Evolutionary conservation across 2,797 vertebrate genomes (phyloP), one percentile per base, ranked within the genome.

Genomic region (Amphiprion clarkii): DNA sequence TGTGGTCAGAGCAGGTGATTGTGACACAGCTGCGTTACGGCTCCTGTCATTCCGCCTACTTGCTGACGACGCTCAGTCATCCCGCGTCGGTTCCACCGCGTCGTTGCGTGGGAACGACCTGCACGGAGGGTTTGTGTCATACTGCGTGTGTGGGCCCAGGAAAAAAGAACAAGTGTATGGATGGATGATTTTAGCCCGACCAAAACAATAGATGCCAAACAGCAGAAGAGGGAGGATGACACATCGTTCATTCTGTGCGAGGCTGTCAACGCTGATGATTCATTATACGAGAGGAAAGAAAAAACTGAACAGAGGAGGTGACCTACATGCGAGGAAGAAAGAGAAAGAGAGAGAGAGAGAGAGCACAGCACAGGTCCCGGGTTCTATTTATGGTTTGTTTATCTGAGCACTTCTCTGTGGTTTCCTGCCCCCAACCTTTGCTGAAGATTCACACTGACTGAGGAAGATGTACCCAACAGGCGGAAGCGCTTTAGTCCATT

Each of bases 301-400:
- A 3, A 64, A 75, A 67, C 40, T 14, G 75, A 83, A 81, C 76
- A 87, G 88, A 88, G 82, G 89, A 89, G 88, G 84, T 91, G 92
- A 90, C 88, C 88, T 89, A 92, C 74, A 90, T 91, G 71, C 3
- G 75, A 83, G 64, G n/a, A 81, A 73, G 65, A 13, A 75, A 70
- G 71, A 25, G 36, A 46, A 62, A 73, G 33, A 72, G 73, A 73
- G 54, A 70, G 29, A 72, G n/a, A 67, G 33, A 69, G 31, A 48
- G 46, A 64, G 77, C 36, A 31, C 56, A 73, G 64, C 3, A 31
- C 76, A 72, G 82, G 62, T 81, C 39, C 68, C 70, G 67, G 74
- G 62, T 84, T 89, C 93, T 95, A 94, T 95, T 94, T 93, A 71
- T 89, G 89, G 87, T 77, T 71, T 91, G 84, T 91, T 92, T 93